Evolutionary conservation across 2,888 invertebrate species (phyloP).

Genomic region (Nephrotoma guestfalica): DNA sequence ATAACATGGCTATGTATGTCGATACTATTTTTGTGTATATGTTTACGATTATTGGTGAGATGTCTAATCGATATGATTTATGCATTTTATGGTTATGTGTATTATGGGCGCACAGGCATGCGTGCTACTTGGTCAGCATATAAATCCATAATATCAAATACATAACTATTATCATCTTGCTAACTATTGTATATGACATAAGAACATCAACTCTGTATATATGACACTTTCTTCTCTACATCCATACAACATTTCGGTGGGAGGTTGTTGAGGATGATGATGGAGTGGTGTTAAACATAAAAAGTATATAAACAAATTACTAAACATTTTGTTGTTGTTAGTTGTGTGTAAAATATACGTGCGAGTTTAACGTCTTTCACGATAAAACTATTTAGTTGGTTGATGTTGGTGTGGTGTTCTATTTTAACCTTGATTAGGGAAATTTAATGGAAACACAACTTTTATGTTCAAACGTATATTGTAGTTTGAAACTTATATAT

Average conservation of each 20-base stretch:
- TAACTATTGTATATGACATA: not conserved
- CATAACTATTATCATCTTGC: not conserved
- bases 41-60: not conserved
- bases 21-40: not conserved
- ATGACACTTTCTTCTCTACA: no score
- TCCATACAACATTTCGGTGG: no score
- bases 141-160: not conserved
- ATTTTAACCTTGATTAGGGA: not conserved
- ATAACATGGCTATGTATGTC: not conserved
- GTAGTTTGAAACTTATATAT: not conserved
- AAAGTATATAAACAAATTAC: not conserved
- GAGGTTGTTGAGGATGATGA: not conserved
- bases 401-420: not conserved
- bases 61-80: not conserved
- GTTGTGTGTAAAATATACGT: not conserved
- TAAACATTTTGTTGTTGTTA: not conserved
- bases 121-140: not conserved
- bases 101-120: not conserved
- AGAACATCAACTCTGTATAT: not conserved
- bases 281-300: not conserved
- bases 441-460: not conserved
- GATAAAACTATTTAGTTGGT: not conserved
- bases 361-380: not conserved
- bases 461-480: not conserved
- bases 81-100: not conserved